Percentiles rank a stretch among this genome's conserved stretches.
phyloP scores from a whole-genome alignment of 37 sponge, comb jelly and placozoan species.

The Chondrilla cf. caribensis region DNA sequence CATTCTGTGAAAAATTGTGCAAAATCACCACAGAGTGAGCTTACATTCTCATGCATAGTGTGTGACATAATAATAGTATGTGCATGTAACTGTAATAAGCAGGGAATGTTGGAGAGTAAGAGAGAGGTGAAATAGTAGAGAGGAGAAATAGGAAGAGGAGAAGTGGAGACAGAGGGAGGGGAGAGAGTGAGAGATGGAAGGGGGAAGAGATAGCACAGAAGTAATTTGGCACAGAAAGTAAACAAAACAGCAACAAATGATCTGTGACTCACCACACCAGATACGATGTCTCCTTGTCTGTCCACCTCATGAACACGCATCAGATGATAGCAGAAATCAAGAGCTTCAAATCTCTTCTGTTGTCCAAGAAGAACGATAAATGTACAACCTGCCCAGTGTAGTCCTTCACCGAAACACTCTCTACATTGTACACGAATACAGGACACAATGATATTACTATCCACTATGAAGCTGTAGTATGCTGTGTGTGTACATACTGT shows the following conservation, averaged over 20 bases:
- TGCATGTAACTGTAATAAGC: neutral
- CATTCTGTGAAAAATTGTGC: slow-evolving; percentile 30
- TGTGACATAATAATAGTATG: no score
- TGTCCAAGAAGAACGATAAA: slow-evolving; percentile 87
- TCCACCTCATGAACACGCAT: slow-evolving; percentile 82
- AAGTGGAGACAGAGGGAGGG: no score
- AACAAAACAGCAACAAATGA: neutral
- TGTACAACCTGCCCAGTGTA: slow-evolving; percentile 94
- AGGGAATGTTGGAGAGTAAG: neutral
- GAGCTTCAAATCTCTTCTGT: slow-evolving; percentile 84
- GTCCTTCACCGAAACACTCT: slow-evolving; percentile 95
- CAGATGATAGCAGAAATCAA: slow-evolving; percentile 98
- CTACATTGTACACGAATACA: no score
- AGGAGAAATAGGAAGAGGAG: no score
- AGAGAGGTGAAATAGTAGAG: no score
- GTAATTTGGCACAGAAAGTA: neutral
- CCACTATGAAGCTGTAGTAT: no score
- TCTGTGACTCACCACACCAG: slow-evolving; percentile 73
- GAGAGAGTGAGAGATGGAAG: no score
- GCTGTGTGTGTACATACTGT: no score
- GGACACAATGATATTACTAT: neutral
- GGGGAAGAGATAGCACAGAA: no score
- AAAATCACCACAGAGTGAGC: slow-evolving; percentile 1
- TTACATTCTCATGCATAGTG: no score
- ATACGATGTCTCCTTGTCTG: slow-evolving; percentile 62